Evolutionary conservation across 2,113 vertebrate genomes (phyloP).

Genomic region (Cromileptes altivelis): DNA sequence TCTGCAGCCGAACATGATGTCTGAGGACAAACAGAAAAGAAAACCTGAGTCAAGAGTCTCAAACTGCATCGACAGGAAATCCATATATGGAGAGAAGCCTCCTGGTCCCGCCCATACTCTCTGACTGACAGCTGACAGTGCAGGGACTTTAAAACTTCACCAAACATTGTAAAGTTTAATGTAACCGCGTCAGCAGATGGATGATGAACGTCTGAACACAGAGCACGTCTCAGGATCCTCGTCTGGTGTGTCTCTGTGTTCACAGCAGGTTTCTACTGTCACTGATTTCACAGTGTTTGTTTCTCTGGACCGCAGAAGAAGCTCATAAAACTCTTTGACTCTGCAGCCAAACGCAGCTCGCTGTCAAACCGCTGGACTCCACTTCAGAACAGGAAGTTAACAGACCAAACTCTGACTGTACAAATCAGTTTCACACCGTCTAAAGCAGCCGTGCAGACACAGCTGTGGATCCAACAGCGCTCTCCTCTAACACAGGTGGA

Average conservation of each 20-base stretch:
- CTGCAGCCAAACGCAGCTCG: background rate
- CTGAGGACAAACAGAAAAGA: background rate
- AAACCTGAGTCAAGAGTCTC: background rate
- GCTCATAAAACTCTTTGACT: slow-evolving; percentile 22
- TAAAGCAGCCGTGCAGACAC: background rate
- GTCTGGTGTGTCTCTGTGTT: background rate
- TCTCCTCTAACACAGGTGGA: too few species aligned
- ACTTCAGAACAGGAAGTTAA: slow-evolving; percentile 9
- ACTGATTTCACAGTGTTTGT: slow-evolving; percentile 11
- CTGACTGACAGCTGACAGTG: slow-evolving; percentile 20
- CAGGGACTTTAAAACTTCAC: too few species aligned
- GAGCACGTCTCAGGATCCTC: background rate
- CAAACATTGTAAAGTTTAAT: background rate
- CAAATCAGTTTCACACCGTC: slow-evolving; percentile 33
- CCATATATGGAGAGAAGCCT: slow-evolving; percentile 14
- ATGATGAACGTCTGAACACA: background rate
- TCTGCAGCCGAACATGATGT: background rate
- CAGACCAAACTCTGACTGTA: background rate
- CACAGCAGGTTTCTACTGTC: background rate
- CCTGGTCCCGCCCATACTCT: background rate
- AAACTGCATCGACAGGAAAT: slow-evolving; percentile 2
- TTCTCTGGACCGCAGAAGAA: slow-evolving; percentile 3
- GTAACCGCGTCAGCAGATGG: background rate
- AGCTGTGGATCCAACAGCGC: background rate
- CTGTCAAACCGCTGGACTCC: slow-evolving; percentile 17